These are phyloP conservation scores for Halcyon leucocephala DNA, from an alignment of 2,797 vertebrate species.

Conservation along the genomic window DNA sequence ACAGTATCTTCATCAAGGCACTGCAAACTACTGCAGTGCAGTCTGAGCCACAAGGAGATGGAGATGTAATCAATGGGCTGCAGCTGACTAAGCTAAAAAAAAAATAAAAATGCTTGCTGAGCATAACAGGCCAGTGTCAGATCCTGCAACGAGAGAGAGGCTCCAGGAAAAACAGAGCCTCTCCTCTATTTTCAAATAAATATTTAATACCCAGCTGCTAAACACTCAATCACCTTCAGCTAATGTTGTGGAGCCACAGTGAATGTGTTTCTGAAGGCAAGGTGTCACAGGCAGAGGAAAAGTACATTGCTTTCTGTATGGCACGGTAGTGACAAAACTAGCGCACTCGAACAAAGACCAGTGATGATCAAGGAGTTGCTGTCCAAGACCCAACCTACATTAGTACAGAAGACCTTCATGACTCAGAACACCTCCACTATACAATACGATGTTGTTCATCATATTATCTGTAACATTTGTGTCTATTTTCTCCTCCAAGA, in stretches of 20 bases:
- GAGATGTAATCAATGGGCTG: slow-evolving; percentile 61
- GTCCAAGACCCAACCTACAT: not conserved
- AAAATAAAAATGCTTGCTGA: slow-evolving; percentile 21
- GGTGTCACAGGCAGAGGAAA: not conserved
- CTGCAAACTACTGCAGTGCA: slow-evolving; percentile 72
- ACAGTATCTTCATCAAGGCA: slow-evolving; percentile 12
- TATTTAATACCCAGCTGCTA: not conserved
- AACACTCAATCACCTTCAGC: not conserved
- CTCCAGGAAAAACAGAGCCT: not conserved
- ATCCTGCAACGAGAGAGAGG: not conserved
- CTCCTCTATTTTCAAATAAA: not conserved
- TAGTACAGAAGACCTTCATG: not conserved
- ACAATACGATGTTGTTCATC: not conserved
- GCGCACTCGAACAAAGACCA: not conserved
- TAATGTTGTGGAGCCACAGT: not conserved
- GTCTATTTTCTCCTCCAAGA: not conserved
- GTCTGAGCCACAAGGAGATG: slow-evolving; percentile 51
- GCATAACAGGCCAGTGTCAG: not conserved
- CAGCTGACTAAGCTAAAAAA: slow-evolving; percentile 70
- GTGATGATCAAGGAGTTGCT: not conserved
- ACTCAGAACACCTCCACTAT: not conserved
- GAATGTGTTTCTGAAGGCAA: not conserved
- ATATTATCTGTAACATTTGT: not conserved
- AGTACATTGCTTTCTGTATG: not conserved
- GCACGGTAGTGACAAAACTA: not conserved